Evolutionary conservation across 1,140 invertebrate genomes (phyloP).

Genomic region (Zeugodacus cucurbitae): DNA sequence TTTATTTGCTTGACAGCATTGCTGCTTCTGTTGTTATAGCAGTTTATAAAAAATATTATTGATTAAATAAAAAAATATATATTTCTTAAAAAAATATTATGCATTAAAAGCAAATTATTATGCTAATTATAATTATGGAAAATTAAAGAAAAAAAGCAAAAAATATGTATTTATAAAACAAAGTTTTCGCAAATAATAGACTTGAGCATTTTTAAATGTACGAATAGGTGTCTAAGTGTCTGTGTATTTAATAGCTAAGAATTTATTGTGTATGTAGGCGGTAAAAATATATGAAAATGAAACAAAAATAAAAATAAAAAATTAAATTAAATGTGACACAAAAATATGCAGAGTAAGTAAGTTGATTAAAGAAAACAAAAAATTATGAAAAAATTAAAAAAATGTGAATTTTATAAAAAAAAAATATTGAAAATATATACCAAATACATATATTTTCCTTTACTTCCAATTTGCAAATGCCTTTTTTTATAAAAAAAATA

Average conservation of each 20-base stretch:
- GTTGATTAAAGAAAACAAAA: too few relatives aligned
- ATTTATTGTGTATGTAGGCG: neutral
- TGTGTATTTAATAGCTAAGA: neutral
- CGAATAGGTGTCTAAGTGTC: constrained; percentile 32
- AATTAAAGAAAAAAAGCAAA: neutral
- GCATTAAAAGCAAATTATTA: neutral
- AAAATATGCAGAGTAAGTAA: neutral
- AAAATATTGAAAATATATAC: neutral
- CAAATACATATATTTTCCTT: neutral
- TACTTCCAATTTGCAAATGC: neutral
- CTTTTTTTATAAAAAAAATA: neutral
- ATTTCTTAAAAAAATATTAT: neutral
- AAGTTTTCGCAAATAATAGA: constrained; percentile 29
- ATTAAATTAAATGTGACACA: neutral
- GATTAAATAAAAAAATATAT: too few relatives aligned
- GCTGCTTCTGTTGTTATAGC: neutral
- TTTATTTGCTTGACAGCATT: neutral
- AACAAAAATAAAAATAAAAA: neutral
- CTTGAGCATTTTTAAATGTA: constrained; percentile 35
- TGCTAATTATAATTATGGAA: neutral
- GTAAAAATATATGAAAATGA: neutral
- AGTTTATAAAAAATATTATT: neutral
- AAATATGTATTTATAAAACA: constrained; percentile 12
- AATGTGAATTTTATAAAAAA: neutral
- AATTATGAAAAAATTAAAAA: neutral